phyloP scores from a whole-genome alignment of 1,140 invertebrate genomes.

The Cotesia glomerata region DNA sequence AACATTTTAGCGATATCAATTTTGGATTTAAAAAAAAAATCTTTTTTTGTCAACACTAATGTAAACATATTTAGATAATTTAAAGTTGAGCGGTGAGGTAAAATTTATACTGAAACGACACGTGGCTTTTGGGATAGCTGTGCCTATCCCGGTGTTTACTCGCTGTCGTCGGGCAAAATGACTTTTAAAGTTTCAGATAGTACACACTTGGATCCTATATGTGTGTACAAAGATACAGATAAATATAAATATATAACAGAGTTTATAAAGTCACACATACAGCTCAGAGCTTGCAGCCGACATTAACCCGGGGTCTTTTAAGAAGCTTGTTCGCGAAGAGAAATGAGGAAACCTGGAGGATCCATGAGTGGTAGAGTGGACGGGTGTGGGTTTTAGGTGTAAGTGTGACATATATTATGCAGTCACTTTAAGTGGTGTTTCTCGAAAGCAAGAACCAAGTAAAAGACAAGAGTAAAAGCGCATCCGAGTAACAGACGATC shows the following conservation, averaged over 20 bases:
- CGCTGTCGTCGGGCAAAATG: background rate
- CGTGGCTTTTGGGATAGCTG: background rate
- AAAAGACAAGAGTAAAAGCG: constrained; percentile 24
- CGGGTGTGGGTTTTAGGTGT: constrained; percentile 24
- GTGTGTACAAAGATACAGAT: background rate
- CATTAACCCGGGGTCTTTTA: background rate
- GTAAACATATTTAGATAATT: background rate
- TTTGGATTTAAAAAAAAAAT: no score
- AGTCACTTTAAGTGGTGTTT: constrained; percentile 52
- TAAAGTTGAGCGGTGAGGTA: background rate
- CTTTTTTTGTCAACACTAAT: background rate
- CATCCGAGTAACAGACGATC: no score
- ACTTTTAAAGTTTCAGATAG: background rate
- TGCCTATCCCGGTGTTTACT: background rate
- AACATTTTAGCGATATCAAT: no score
- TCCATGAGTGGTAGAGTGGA: constrained; percentile 6
- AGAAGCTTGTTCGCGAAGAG: constrained; percentile 8
- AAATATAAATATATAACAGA: background rate
- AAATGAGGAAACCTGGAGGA: background rate
- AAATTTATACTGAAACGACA: background rate
- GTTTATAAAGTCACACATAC: background rate
- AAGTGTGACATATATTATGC: constrained; percentile 51
- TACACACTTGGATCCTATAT: background rate
- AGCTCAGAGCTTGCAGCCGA: background rate
- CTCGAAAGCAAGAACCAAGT: constrained; percentile 25